Evolutionary conservation across 2,113 vertebrate genomes (phyloP), one percentile per base, ranked within the genome.

Genomic region (Ciconia stormi): DNA sequence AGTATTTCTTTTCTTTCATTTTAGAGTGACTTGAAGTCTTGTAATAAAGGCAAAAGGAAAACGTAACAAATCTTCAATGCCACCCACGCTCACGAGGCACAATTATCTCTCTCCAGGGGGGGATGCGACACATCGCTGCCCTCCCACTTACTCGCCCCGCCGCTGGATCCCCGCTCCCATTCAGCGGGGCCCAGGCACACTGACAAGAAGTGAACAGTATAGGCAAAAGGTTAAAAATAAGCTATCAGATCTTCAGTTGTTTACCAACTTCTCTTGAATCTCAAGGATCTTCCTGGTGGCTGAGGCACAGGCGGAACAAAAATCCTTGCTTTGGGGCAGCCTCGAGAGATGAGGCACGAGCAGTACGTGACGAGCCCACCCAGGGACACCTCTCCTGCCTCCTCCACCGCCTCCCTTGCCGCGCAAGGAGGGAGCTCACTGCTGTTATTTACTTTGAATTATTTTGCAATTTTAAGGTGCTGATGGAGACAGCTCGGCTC

Each of bases 151-250:
- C 44, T 67, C 0, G 0, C 13, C 40, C 32, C 3, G 2, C n/a
- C 5, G 6, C 27, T 4, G 2, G 53, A 82, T 42, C 27, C 13
- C 29, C 1, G 0, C 53, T 94, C 29, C 50, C 36, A 5, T 42
- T 70, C 6, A 0, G 55, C 82, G 55, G 42, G 13, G 38, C 49
- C 67, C 1, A 1, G 32, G n/a, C 1, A 0, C n/a, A 3, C 27
- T 46, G 44, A 47, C 0, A 0, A 63, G 30, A 29, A 81, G 25
- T 13, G 42, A 89, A 80, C 0, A 0, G 19, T 26, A 20, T 2
- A 58, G 67, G 44, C 34, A 82, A 76, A 82, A 70, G 62, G 77
- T 94, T 95, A 91, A 96, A 94, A 89, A 74, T 44, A 74, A 92
- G 34, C 56, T 78, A 66, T 52, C n/a, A 18, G 22, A 59, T 93